Evolutionary conservation across 2,113 vertebrate genomes (phyloP), one percentile per base, ranked within the genome.

Genomic region (Herpetotheres cachinnans): DNA sequence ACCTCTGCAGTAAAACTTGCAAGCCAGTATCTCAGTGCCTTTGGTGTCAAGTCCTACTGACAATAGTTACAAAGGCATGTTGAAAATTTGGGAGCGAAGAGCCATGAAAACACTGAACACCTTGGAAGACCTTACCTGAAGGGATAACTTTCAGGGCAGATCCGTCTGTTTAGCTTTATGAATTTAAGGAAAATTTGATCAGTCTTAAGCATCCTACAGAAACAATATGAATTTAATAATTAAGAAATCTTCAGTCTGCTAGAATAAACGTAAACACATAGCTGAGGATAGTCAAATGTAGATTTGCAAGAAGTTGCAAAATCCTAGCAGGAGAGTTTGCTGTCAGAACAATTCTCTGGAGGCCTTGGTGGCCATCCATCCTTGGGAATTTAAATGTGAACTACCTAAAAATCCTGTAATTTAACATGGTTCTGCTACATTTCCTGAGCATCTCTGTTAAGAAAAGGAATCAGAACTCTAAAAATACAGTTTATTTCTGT

Each of bases 21-120:
- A 36, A 62, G 12, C 13, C 18, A 1, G 0, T 11, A 5, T n/a
- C 72, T 79, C 3, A 1, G 5, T 81, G 58, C 16, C 26, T 29
- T 9, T 77, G 30, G 12, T 94, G 54, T 24, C 2, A 1, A 36
- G 30, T 46, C 46, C 76, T 73, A 2, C 46, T 70, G 49, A 46
- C 40, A 44, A 15, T 3, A 54, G 5, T 26, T 78, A 27, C 42
- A 80, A 82, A 74, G 17, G 12, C 36, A 16, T 3, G 4, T 14
- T 47, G 61, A 34, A 82, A 87, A 52, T 40, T 15, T 44, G 36
- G 14, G 52, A 87, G 17, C 8, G 20, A 87, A 81, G 18, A 84
- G 55, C 16, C n/a, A 9, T 38, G 38, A 50, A 63, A 82, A 55
- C 27, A 30, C 8, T 6, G 3, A 86, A 61, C 12, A 29, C 15